Conservation (phyloP, 2,113 vertebrate species). For the Piprites chloris region DNA sequence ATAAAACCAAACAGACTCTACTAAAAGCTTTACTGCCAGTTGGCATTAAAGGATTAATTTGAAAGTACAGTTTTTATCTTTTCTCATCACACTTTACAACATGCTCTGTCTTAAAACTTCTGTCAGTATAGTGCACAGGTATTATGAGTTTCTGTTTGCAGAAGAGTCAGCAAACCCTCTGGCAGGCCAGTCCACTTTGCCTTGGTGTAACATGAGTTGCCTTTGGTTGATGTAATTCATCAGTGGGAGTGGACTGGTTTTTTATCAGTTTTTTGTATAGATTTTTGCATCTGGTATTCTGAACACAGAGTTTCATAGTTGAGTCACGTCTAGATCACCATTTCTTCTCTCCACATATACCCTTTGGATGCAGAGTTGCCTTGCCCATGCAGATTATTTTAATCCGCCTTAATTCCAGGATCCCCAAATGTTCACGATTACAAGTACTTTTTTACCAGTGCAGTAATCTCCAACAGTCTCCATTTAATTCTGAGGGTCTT, state of each 20-base stretch:
- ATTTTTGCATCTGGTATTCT: background rate
- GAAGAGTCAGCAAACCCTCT: background rate
- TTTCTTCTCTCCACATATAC: background rate
- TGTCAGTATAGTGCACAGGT: background rate
- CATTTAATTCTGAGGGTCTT: background rate
- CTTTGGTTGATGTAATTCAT: background rate
- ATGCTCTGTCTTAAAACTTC: constrained; percentile 1
- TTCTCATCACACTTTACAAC: constrained; percentile 49
- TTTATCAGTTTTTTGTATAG: background rate
- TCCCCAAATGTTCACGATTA: background rate
- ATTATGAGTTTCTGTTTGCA: background rate
- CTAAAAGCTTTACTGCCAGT: constrained; percentile 63
- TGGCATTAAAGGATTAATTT: constrained; percentile 66
- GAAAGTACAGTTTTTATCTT: constrained; percentile 51
- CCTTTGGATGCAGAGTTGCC: background rate
- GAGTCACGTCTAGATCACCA: background rate
- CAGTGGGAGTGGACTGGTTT: background rate
- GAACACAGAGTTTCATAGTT: background rate
- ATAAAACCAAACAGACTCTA: constrained; percentile 36
- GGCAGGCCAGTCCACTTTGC: background rate
- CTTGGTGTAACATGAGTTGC: background rate
- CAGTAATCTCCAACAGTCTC: background rate
- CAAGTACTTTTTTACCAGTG: background rate
- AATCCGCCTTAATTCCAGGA: background rate
- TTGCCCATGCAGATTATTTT: constrained; percentile 1